Evolutionary conservation across 1,140 invertebrate genomes (phyloP).

Genomic region (Leptestheria dahalacensis): DNA sequence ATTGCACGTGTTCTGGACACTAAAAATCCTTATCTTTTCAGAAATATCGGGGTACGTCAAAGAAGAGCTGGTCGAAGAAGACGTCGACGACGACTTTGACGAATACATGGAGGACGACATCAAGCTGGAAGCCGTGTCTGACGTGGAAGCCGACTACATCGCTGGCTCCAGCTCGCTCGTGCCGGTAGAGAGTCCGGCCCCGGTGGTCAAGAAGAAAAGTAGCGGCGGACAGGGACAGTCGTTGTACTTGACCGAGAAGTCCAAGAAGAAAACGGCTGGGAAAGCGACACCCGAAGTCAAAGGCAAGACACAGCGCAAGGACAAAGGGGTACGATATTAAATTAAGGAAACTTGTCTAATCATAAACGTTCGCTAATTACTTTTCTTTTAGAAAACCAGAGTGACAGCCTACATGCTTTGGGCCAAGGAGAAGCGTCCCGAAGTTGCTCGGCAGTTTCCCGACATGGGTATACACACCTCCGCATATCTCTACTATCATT

Average conservation of each 20-base stretch:
- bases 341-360: conserved; percentile 13
- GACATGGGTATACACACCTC: no score
- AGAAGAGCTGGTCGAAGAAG: not conserved
- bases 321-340: conserved; percentile 44
- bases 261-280: conserved; percentile 7
- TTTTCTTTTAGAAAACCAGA: conserved; percentile 44
- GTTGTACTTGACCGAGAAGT: not conserved
- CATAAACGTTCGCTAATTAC: not conserved
- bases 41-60: not conserved
- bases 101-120: not conserved
- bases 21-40: not conserved
- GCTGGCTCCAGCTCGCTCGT: not conserved
- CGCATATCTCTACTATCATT: no score
- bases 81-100: not conserved
- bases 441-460: conserved; percentile 50
- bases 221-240: not conserved
- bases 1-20: not conserved
- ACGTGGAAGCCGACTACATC: not conserved
- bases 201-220: not conserved
- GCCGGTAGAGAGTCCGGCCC: not conserved
- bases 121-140: not conserved
- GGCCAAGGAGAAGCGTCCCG: conserved; percentile 63
- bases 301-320: conserved; percentile 51
- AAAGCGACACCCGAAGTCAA: conserved; percentile 21
- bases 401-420: conserved; percentile 81